Conservation (phyloP, 2,888 invertebrate genomes). For the Epinotia nisella region DNA sequence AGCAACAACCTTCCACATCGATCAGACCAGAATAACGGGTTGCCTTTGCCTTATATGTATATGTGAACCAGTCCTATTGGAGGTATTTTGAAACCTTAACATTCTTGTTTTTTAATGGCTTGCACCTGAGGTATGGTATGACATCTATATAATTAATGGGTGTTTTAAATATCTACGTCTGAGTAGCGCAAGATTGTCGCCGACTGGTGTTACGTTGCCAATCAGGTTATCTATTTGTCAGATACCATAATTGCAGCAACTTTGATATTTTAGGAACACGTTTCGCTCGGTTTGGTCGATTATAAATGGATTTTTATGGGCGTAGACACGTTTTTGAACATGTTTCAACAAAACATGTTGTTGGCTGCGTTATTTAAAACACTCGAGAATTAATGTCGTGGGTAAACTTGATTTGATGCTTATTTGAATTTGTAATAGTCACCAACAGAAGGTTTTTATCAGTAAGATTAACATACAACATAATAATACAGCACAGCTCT, state of each 20-base stretch:
- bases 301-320: slow-evolving; percentile 16
- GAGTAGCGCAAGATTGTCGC: slow-evolving; percentile 20
- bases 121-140: slow-evolving; percentile 29
- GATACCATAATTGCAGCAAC: slow-evolving; percentile 16
- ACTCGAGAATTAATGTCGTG: not conserved
- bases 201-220: slow-evolving; percentile 31
- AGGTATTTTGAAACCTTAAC: slow-evolving; percentile 39
- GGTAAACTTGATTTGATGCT: not conserved
- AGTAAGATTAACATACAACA: not conserved
- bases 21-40: slow-evolving; percentile 38
- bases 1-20: slow-evolving; percentile 16
- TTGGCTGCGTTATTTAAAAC: not conserved
- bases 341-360: not conserved
- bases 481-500: not conserved
- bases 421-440: slow-evolving; percentile 3
- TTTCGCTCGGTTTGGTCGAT: slow-evolving; percentile 16
- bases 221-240: slow-evolving; percentile 31
- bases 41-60: slow-evolving; percentile 19
- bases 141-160: slow-evolving; percentile 25
- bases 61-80: slow-evolving; percentile 32
- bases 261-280: slow-evolving; percentile 23
- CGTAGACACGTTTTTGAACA: slow-evolving; percentile 13
- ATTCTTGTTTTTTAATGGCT: slow-evolving; percentile 36
- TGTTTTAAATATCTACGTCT: slow-evolving; percentile 19
- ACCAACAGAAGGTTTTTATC: slow-evolving; percentile 10